phyloP scores from a whole-genome alignment of 1,140 invertebrate genomes.

The Lepidurus couesii region DNA sequence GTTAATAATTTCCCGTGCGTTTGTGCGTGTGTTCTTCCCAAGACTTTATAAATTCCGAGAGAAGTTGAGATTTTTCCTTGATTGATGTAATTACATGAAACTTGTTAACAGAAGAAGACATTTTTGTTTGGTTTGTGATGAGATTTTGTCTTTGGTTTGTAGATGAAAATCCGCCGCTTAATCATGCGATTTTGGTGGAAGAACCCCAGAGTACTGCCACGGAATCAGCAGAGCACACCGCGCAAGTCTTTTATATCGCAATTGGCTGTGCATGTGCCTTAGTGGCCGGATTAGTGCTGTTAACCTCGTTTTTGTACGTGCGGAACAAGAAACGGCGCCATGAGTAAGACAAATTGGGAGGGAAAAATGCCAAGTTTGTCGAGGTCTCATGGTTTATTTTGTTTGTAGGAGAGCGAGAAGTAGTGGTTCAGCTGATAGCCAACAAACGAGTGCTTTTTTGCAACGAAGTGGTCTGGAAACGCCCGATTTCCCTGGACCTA shows the following conservation, averaged over 20 bases:
- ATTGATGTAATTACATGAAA: too few relatives aligned
- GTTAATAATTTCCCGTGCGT: too few relatives aligned
- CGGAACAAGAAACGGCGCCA: conserved; percentile 43
- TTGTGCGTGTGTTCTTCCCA: too few relatives aligned
- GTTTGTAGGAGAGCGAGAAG: neutral
- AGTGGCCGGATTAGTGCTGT: conserved; percentile 46
- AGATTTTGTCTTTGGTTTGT: conserved; percentile 34
- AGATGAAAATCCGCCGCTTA: conserved; percentile 37
- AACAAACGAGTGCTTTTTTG: conserved; percentile 16
- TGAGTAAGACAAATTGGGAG: neutral
- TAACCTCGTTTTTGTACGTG: conserved; percentile 45
- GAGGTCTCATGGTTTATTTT: too few relatives aligned
- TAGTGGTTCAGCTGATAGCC: conserved; percentile 19
- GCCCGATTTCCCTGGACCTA: conserved; percentile 16
- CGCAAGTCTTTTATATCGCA: conserved; percentile 48
- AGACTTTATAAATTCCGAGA: too few relatives aligned
- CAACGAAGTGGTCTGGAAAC: conserved; percentile 25
- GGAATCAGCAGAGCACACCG: conserved; percentile 35
- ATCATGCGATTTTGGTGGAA: conserved; percentile 15
- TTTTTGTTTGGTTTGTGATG: neutral
- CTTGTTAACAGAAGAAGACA: too few relatives aligned
- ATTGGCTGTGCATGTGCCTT: conserved; percentile 48
- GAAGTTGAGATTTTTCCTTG: too few relatives aligned
- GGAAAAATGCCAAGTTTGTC: neutral
- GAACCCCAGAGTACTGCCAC: conserved; percentile 34